Percentiles rank a stretch among this genome's conserved stretches.
phyloP scores from a whole-genome alignment of 2,797 vertebrate species.

The Lates japonicus region DNA sequence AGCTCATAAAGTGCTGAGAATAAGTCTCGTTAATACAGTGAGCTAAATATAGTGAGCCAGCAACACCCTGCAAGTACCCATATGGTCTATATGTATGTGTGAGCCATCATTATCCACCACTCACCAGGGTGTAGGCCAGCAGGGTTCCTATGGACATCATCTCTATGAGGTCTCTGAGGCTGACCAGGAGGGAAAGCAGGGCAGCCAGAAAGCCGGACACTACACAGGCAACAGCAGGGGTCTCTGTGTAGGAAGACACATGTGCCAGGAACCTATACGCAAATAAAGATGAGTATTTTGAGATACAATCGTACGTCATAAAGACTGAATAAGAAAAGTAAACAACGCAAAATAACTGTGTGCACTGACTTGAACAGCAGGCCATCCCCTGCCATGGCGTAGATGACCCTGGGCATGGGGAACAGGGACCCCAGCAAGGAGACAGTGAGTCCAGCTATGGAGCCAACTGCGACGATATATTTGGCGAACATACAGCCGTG shows the following conservation, averaged over 20 bases:
- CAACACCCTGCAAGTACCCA: neutral
- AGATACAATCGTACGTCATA: neutral
- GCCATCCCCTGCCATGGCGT: constrained; percentile 98
- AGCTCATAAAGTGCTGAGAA: neutral
- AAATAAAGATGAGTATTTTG: neutral
- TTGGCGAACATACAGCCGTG: constrained; percentile 95
- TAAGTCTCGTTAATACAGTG: neutral
- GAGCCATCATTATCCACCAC: constrained; percentile 48
- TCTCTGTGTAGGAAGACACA: constrained; percentile 96
- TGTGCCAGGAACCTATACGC: constrained; percentile 92
- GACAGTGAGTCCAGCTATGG: constrained; percentile 94
- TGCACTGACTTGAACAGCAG: constrained; percentile 94
- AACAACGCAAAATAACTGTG: neutral
- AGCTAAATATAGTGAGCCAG: constrained; percentile 21
- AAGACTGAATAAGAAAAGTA: neutral
- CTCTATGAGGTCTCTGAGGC: constrained; percentile 96
- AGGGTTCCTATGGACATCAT: constrained; percentile 99
- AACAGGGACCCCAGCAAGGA: constrained; percentile 97
- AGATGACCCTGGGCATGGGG: constrained; percentile 97
- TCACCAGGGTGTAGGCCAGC: constrained; percentile 96
- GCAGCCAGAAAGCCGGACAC: constrained; percentile 96
- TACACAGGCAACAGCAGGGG: constrained; percentile 94
- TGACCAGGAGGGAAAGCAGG: constrained; percentile 94
- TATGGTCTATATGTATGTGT: neutral
- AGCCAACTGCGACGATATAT: constrained; percentile 95